Percentiles rank a stretch among this genome's conserved stretches.
Conservation (phyloP, 2,888 invertebrate species). For the Dilophus febrilis region DNA sequence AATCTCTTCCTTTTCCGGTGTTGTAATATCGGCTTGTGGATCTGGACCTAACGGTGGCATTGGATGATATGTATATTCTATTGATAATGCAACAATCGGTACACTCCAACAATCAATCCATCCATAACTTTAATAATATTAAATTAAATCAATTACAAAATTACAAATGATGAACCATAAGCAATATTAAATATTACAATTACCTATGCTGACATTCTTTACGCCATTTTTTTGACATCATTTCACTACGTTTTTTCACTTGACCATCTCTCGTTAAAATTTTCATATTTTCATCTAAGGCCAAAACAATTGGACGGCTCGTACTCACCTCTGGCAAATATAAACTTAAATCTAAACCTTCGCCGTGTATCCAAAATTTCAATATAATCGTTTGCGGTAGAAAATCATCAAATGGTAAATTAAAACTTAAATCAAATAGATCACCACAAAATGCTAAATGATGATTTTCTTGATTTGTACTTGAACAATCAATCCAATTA, state of each 20-base stretch:
- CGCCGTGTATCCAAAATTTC: constrained; percentile 89
- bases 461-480: constrained; percentile 87
- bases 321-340: constrained; percentile 87
- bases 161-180: not conserved
- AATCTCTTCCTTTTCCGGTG: constrained; percentile 88
- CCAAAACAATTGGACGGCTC: constrained; percentile 60
- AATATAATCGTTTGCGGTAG: constrained; percentile 76
- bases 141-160: not conserved
- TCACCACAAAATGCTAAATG: constrained; percentile 90
- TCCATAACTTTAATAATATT: constrained; percentile 33
- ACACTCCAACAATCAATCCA: constrained; percentile 97
- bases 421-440: constrained; percentile 80
- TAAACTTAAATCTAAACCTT: constrained; percentile 77
- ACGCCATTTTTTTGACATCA: constrained; percentile 52
- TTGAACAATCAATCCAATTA: constrained; percentile 98
- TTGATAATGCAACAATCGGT: constrained; percentile 81
- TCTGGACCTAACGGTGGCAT: constrained; percentile 75
- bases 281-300: constrained; percentile 77
- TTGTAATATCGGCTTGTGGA: constrained; percentile 82
- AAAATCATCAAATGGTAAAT: constrained; percentile 87
- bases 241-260: constrained; percentile 35
- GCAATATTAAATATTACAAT: not conserved
- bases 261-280: constrained; percentile 61
- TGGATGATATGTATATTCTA: constrained; percentile 83
- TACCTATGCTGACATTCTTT: constrained; percentile 54